Evolutionary conservation across 2,888 invertebrate species (phyloP).

Genomic region (Pteria penguin): DNA sequence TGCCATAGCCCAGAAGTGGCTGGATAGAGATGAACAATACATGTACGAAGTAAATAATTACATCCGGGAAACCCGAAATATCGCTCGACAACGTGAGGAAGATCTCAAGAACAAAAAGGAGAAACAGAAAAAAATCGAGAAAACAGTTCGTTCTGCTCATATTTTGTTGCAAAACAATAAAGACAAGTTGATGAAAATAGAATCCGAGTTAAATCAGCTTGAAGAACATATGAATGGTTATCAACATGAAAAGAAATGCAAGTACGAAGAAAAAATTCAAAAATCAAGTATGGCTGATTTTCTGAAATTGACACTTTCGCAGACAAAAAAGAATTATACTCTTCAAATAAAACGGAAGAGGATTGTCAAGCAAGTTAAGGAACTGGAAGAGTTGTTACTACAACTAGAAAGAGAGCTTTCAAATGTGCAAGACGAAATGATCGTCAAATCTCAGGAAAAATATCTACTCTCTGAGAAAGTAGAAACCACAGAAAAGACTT

Average conservation of each 20-base stretch:
- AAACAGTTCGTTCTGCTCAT: constrained; percentile 70
- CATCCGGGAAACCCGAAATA: constrained; percentile 71
- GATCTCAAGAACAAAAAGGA: constrained; percentile 70
- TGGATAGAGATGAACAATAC: constrained; percentile 75
- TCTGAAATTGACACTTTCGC: constrained; percentile 75
- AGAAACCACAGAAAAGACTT: constrained; percentile 66
- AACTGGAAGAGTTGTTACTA: constrained; percentile 68
- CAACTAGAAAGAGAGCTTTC: constrained; percentile 67
- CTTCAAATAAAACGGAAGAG: constrained; percentile 74
- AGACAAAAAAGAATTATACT: constrained; percentile 75
- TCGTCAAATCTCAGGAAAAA: constrained; percentile 69
- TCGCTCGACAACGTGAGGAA: constrained; percentile 65
- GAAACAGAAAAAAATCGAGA: constrained; percentile 70
- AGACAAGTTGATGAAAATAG: constrained; percentile 70
- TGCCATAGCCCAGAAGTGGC: constrained; percentile 69
- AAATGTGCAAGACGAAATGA: constrained; percentile 66
- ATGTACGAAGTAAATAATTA: constrained; percentile 74
- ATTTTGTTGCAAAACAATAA: constrained; percentile 71
- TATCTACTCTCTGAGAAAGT: constrained; percentile 67
- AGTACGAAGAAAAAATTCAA: constrained; percentile 70
- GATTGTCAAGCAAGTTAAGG: constrained; percentile 71
- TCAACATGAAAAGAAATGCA: constrained; percentile 63
- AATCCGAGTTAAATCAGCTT: constrained; percentile 69
- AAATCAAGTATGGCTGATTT: constrained; percentile 78
- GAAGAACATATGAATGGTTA: constrained; percentile 68